Evolutionary conservation across 1,140 invertebrate species (phyloP), one percentile per base, ranked within the genome.

Genomic region (Tetramorium alpestre): DNA sequence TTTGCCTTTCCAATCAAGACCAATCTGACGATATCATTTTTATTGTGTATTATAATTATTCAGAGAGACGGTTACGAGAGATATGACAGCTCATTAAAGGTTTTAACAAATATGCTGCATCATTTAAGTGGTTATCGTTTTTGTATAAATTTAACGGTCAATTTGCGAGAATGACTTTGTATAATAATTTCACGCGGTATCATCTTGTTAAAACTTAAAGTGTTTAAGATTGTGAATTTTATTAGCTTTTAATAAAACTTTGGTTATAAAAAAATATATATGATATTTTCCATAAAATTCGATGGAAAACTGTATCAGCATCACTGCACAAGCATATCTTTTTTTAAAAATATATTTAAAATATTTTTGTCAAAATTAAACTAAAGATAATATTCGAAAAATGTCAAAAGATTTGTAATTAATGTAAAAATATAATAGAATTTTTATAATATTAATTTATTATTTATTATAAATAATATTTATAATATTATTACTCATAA

Each of bases 131-230:
- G 18, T 22, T 28, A 25, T 64, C 28, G 25, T 64, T 78, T 41
- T 58, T 47, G 25, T 38, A 64, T 78, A 33, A 78, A 33, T 64
- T 78, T 33, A 54, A 33, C 18, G 44, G 44, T 64, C 41, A 78
- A 78, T 78, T 78, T 78, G 41, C 25, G 75, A 22, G 25, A 33
- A 64, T 78, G 75, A 78, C 58, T 78, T 38, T 49, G 75, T 78
- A 33, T 13, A 78, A 64, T 49, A 78, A 33, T 78, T 49, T 47
- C 18, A 28, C 13, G 8, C 54, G 33, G 56, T 7, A 47, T 28
- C 25, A 25, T 44, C 33, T 1, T 10, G 18, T 49, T 47, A 64
- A 51, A n/a, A 13, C 8, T 62, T 44, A 11, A 6, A 33, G 41
- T 25, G 44, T 62, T 16, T 44, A 8, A n/a, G 10, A 41, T 11